Conservation (phyloP, 1,140 invertebrate species). For the Parapsyche elsis region DNA sequence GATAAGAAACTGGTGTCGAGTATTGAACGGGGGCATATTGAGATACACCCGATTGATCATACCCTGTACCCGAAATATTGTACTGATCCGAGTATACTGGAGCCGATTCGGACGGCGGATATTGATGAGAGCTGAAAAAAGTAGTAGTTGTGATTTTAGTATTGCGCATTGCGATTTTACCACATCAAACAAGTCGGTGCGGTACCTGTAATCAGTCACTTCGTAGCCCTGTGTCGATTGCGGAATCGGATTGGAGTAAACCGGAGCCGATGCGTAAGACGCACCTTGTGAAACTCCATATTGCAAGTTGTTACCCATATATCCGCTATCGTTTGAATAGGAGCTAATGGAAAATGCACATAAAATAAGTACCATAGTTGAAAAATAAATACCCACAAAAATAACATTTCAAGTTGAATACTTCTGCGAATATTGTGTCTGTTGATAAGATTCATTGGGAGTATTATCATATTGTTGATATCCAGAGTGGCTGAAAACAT, state of each 20-base stretch:
- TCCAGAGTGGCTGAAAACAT: conserved; percentile 37
- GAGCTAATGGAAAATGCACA: conserved; percentile 35
- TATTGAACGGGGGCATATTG: conserved; percentile 36
- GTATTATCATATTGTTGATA: conserved; percentile 50
- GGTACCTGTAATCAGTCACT: conserved; percentile 44
- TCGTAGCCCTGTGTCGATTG: conserved; percentile 36
- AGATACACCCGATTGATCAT: conserved; percentile 22
- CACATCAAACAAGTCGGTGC: background rate
- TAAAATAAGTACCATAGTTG: conserved; percentile 6
- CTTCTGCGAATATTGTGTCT: conserved; percentile 46
- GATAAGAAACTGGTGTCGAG: conserved; percentile 21
- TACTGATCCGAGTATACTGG: conserved; percentile 33
- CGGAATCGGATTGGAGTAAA: background rate
- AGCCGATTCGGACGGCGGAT: conserved; percentile 6
- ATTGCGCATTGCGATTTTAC: no score
- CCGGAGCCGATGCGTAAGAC: background rate
- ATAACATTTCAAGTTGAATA: conserved; percentile 14
- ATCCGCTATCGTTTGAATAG: conserved; percentile 35
- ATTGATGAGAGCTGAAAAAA: conserved; percentile 16
- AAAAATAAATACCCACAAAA: background rate
- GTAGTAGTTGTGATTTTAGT: background rate
- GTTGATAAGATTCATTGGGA: conserved; percentile 26
- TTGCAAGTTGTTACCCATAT: conserved; percentile 40
- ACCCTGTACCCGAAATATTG: background rate
- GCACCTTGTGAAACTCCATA: conserved; percentile 27